Evolutionary conservation across 2,888 invertebrate genomes (phyloP), one percentile per base, ranked within the genome.

Genomic region (Acrobasis repandana): DNA sequence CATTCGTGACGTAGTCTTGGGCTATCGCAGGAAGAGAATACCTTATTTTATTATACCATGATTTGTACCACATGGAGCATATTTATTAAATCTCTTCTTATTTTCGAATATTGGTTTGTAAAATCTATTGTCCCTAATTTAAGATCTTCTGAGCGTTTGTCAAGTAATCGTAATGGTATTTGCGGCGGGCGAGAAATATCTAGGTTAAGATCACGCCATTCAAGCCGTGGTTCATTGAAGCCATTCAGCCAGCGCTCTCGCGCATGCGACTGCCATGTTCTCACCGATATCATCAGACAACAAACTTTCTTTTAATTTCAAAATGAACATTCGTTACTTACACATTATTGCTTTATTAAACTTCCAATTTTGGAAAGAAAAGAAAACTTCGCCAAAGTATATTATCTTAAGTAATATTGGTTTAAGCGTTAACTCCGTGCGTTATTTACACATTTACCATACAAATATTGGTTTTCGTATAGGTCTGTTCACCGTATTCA

Each of bases 401-500:
- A 70, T 76, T 75, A 72, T 68, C 77, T 79, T 77, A 76, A 77
- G 75, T 72, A 80, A 79, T 84, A 73, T 83, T 84, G 68, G 76
- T 73, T 74, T 75, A 77, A 71, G 73, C 71, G 70, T 70, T 74
- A 75, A 76, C 69, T 69, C 68, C 70, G 73, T 71, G 72, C 73
- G 71, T 72, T 80, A 75, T 84, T 83, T 85, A 80, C 80, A 82
- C 83, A 87, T 88, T 86, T 85, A 82, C 75, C 79, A 71, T 69
- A 66, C 75, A 81, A 87, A 88, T 83, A 86, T 87, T 85, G 65
- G 71, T 68, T 71, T 68, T 72, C 56, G 75, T 76, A 65, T 71
- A 72, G 71, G 68, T 74, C 73, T 73, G 74, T 77, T 75, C 72
- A 71, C 68, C 71, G 72, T 81, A 78, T 83, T 82, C 71, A 76